A percentile compares a stretch with the other conserved stretches of the same genome.
Conservation (phyloP, 2,888 invertebrate species). For the Melipona bicolor region DNA sequence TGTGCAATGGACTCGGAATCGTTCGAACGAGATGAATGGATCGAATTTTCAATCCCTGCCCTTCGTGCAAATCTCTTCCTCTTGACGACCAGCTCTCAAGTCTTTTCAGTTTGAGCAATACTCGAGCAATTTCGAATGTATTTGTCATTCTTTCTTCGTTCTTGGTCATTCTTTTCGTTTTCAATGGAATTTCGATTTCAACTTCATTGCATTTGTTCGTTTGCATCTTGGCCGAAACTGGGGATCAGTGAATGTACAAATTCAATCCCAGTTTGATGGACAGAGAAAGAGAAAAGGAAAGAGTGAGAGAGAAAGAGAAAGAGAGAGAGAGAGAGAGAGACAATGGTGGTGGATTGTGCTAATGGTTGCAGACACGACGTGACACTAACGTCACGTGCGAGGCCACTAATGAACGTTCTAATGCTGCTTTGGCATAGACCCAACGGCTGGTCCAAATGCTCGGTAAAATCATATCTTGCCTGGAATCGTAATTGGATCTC, state of each 20-base stretch:
- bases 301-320: not conserved
- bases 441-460: conserved; percentile 60
- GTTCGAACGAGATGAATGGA: not conserved
- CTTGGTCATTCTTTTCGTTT: not conserved
- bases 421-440: conserved; percentile 63
- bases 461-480: conserved; percentile 70
- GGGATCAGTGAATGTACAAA: not conserved
- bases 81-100: not conserved
- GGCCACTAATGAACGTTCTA: conserved; percentile 66
- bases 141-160: not conserved
- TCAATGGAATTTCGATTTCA: not conserved
- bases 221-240: conserved; percentile 1
- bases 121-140: not conserved
- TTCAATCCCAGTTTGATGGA: conserved; percentile 7
- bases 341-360: conserved; percentile 28
- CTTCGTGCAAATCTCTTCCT: not conserved
- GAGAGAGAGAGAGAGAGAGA: not conserved
- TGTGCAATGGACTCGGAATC: conserved; percentile 24
- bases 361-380: conserved; percentile 63
- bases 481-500: conserved; percentile 71
- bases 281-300: conserved; percentile 10
- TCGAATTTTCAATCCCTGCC: conserved; percentile 10
- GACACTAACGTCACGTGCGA: conserved; percentile 63
- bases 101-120: not conserved
- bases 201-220: not conserved